Evolutionary conservation across 2,888 invertebrate genomes (phyloP), one percentile per base, ranked within the genome.

Genomic region (Eupeodes latifasciatus): DNA sequence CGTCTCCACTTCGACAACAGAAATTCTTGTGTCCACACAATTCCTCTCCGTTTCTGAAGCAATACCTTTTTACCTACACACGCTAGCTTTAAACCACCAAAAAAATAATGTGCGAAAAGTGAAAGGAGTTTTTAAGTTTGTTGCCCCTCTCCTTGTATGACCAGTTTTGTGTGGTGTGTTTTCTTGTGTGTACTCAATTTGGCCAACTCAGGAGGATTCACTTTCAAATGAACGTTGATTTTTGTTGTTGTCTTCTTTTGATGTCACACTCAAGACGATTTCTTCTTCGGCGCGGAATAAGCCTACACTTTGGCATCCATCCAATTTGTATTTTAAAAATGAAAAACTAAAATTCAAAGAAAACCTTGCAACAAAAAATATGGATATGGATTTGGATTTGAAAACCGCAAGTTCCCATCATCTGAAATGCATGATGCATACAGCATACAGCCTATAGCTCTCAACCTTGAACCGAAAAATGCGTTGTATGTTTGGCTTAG

Each of bases 21-120:
- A 71, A 9, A 16, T 55, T 16, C 55, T 14, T 53, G 36, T 69
- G 71, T 55, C 71, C 71, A 71, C 40, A 55, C 7, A 49, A 71
- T 19, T 7, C 55, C 71, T 67, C 53, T 67, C 40, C 40, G 53
- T 40, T 36, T 11, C 12, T 16, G 4, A 55, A 71, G 6, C 11
- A 19, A 55, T 53, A 55, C 19, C 19, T 55, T 9, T 53, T 5
- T 53, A 5, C 34, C 16, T 19, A 4, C 34, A 67, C 14, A 40
- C 36, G 27, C 27, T 27, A 27, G 27, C 27, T 27, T 3, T 27
- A 27, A 3, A 55, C 19, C 47, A 49, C 16, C n/a, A 62, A 61
- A 34, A 59, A 36, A 62, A 62, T 71, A 84, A 84, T 36, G 81
- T 77, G 81, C 81, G 81, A 81, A 88, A 88, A 88, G 88, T 88